Evolutionary conservation across 2,888 invertebrate species (phyloP).

Genomic region (Acanthosepion pharaonis): DNA sequence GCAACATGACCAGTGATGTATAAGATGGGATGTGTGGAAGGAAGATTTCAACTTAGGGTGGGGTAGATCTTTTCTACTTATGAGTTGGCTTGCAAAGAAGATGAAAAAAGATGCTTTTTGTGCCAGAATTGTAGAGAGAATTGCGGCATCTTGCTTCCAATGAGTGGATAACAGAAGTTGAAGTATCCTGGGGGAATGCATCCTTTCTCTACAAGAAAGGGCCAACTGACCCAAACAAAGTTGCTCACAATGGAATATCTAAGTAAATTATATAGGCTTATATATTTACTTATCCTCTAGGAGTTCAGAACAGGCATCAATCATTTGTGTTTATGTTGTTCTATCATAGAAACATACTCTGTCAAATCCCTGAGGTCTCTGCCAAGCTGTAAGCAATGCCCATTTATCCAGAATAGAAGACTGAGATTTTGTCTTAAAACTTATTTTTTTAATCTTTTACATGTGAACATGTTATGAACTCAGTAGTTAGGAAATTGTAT

Average conservation of each 20-base stretch:
- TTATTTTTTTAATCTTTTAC: background rate
- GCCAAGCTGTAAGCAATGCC: constrained; percentile 3
- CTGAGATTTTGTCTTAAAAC: background rate
- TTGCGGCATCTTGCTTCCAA: constrained; percentile 33
- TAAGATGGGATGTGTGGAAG: constrained; percentile 33
- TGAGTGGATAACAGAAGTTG: constrained; percentile 15
- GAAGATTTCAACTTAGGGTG: background rate
- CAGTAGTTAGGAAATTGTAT: background rate
- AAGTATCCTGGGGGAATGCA: constrained; percentile 21
- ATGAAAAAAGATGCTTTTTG: constrained; percentile 22
- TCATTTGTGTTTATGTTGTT: constrained; percentile 33
- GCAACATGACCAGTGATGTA: constrained; percentile 8
- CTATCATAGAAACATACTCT: background rate
- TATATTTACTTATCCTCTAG: background rate
- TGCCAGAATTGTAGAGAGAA: background rate
- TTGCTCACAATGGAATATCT: constrained; percentile 20
- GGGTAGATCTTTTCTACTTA: constrained; percentile 13
- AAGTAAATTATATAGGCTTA: constrained; percentile 22
- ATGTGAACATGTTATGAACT: background rate
- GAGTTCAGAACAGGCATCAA: constrained; percentile 20
- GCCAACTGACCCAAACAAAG: background rate
- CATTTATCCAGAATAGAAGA: background rate
- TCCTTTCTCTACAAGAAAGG: constrained; percentile 9
- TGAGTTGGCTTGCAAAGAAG: constrained; percentile 5
- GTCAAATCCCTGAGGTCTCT: constrained; percentile 4